phyloP scores from a whole-genome alignment of 1,140 invertebrate genomes.

The Rhopalosiphum padi region DNA sequence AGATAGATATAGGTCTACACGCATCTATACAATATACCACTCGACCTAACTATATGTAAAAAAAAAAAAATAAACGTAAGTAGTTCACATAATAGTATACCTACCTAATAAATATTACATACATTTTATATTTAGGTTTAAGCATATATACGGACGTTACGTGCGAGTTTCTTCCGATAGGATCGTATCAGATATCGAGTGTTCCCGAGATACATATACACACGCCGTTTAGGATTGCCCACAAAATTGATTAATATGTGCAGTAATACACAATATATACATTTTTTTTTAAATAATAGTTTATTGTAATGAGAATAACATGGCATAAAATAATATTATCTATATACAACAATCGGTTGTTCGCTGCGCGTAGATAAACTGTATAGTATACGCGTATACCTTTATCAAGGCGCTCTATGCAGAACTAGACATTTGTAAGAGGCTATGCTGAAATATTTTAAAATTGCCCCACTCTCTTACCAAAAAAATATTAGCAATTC shows the following conservation, averaged over 20 bases:
- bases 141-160: not conserved
- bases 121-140: not conserved
- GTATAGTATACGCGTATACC: too few relatives aligned
- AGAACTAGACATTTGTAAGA: too few relatives aligned
- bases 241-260: constrained; percentile 20
- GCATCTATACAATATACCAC: not conserved
- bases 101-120: not conserved
- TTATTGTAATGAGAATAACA: too few relatives aligned
- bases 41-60: not conserved
- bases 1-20: not conserved
- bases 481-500: too few relatives aligned
- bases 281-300: too few relatives aligned
- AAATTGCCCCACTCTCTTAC: too few relatives aligned
- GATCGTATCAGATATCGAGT: not conserved
- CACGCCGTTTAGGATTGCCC: constrained; percentile 1
- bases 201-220: not conserved
- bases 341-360: too few relatives aligned
- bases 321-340: too few relatives aligned
- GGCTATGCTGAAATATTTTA: too few relatives aligned
- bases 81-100: not conserved
- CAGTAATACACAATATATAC: too few relatives aligned
- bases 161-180: not conserved
- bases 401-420: too few relatives aligned
- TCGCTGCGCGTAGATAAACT: too few relatives aligned
- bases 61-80: not conserved